Evolutionary conservation across 2,113 vertebrate species (phyloP), one percentile per base, ranked within the genome.

Genomic region (Hyla sarda): DNA sequence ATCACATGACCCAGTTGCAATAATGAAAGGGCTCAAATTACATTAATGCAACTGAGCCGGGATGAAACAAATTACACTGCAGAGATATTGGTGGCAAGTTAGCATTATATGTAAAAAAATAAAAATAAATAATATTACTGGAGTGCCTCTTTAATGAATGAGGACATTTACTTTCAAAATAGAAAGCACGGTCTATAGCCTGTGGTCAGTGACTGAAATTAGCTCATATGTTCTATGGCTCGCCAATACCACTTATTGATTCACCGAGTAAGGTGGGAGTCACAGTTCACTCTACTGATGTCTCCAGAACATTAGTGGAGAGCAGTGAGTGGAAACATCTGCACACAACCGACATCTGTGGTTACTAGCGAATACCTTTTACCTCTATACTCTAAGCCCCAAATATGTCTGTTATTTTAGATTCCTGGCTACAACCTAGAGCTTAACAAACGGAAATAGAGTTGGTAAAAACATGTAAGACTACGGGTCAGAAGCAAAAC

Each of bases 231-330:
- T 50, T 30, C n/a, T 17, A 12, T n/a, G 9, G 48, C 50, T 0
- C 48, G 4, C 48, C 67, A 71, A 41, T 11, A 71, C 19, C 67
- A 21, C 65, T 69, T 8, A 60, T 25, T 32, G 25, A 48, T 77
- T 77, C 34, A 21, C 37, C 9, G 21, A 25, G 52, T n/a, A n/a
- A 37, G 52, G 56, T 17, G 11, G 14, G 56, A 79, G 50, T 58
- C 76, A 58, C 10, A 34, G 21, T n/a, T 60, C 54, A 45, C 12
- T 41, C 1, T 25, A 4, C n/a, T 62, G 78, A 60, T 37, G 34
- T 81, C 78, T 81, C 37, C 78, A 47, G 16, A 47, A 80, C 54
- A 80, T 78, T 80, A 45, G 32, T 45, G 30, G 54, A 47, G 56
- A 65, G n/a, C 34, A 47, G 77, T 6, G 37, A 28, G 52, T 28